phyloP scores from a whole-genome alignment of 2,113 vertebrate genomes.

The Amphilophus citrinellus region DNA sequence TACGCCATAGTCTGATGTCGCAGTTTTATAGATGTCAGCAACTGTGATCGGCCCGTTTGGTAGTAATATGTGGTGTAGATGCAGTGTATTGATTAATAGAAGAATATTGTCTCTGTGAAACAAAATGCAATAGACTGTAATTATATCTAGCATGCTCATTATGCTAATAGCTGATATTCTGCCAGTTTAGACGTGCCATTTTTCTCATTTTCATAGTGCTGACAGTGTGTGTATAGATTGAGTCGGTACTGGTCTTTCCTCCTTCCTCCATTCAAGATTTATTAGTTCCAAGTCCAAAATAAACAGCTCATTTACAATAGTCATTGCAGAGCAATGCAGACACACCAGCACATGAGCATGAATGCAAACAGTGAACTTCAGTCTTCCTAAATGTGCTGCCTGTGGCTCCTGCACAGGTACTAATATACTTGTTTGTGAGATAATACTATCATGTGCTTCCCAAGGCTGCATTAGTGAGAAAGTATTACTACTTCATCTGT shows the following conservation, averaged over 20 bases:
- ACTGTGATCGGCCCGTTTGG: neutral
- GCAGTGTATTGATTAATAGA: neutral
- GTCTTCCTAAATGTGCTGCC: neutral
- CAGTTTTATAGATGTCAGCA: neutral
- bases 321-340: neutral
- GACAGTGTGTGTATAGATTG: neutral
- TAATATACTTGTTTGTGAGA: neutral
- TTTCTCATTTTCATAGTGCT: neutral
- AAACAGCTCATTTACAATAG: too few species aligned
- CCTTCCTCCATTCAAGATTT: neutral
- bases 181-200: neutral
- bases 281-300: neutral
- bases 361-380: neutral
- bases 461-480: neutral
- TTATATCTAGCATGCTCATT: neutral
- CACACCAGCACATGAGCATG: accelerated
- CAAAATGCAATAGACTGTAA: accelerated
- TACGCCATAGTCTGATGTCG: neutral
- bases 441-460: neutral
- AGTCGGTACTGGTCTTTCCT: neutral
- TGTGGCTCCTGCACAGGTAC: neutral
- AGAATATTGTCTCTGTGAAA: neutral
- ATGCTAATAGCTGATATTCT: neutral
- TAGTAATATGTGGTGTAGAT: neutral
- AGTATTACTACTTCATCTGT: neutral